Evolutionary conservation across 1,140 invertebrate species (phyloP).

Genomic region (Hydropsyche tenuis): DNA sequence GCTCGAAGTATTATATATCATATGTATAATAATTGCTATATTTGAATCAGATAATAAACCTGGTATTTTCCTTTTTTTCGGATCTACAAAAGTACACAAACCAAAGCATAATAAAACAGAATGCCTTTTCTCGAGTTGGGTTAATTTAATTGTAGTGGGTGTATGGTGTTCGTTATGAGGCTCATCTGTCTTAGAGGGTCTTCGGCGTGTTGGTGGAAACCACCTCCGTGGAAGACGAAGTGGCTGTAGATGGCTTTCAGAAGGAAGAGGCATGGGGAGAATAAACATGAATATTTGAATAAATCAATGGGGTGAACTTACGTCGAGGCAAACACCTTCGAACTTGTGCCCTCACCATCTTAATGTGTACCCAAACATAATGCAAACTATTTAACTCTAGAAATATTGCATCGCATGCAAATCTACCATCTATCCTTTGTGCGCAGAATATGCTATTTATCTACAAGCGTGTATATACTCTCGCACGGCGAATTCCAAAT

Average conservation of each 20-base stretch:
- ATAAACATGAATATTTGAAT: constrained; percentile 31
- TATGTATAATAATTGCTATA: no score
- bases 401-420: constrained; percentile 29
- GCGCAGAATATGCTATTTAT: not conserved
- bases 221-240: not conserved
- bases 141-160: constrained; percentile 6
- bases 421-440: not conserved
- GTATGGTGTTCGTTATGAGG: constrained; percentile 23
- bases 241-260: not conserved
- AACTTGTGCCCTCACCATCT: constrained; percentile 13
- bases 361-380: constrained; percentile 23
- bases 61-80: no score
- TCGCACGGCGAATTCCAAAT: no score
- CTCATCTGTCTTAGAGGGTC: constrained; percentile 25
- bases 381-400: constrained; percentile 17
- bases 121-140: not conserved
- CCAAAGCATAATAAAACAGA: no score
- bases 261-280: not conserved
- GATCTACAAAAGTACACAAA: no score
- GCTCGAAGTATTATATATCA: no score
- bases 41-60: no score
- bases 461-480: no score
- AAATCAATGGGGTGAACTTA: constrained; percentile 34
- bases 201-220: not conserved
- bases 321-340: constrained; percentile 17